phyloP scores from a whole-genome alignment of 1,140 invertebrate genomes.

The Euglossa dilemma region DNA sequence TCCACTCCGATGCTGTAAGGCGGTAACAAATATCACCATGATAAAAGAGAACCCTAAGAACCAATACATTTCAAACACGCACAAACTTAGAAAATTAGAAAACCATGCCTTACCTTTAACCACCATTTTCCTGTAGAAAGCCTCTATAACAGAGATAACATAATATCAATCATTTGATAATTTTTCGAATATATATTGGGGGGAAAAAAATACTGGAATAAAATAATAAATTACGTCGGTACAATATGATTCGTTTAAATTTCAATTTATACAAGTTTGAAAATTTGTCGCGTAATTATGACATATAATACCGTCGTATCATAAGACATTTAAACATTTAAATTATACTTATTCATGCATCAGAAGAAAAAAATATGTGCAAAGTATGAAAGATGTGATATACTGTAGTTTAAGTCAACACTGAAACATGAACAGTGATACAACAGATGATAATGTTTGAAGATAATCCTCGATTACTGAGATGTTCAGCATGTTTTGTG shows the following conservation, averaged over 20 bases:
- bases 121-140: slow-evolving; percentile 84
- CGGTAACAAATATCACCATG: slow-evolving; percentile 48
- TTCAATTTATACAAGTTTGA: not conserved
- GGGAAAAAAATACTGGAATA: slow-evolving; percentile 32
- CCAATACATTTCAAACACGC: slow-evolving; percentile 59
- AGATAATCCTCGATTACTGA: not conserved
- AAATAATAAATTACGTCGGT: slow-evolving; percentile 27
- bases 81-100: slow-evolving; percentile 49
- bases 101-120: slow-evolving; percentile 84
- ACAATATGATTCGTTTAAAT: slow-evolving; percentile 31
- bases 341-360: slow-evolving; percentile 50
- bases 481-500: slow-evolving; percentile 1
- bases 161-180: slow-evolving; percentile 39
- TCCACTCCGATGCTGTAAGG: slow-evolving; percentile 61
- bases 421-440: slow-evolving; percentile 4
- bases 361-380: slow-evolving; percentile 45
- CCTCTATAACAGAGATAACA: slow-evolving; percentile 82
- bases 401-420: slow-evolving; percentile 32
- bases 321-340: not conserved
- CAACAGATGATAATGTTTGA: slow-evolving; percentile 10
- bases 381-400: slow-evolving; percentile 50
- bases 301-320: slow-evolving; percentile 49
- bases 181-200: slow-evolving; percentile 7
- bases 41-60: slow-evolving; percentile 71
- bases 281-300: not conserved